Conservation (phyloP, 2,113 vertebrate genomes). For the Pelmatolapia mariae region DNA sequence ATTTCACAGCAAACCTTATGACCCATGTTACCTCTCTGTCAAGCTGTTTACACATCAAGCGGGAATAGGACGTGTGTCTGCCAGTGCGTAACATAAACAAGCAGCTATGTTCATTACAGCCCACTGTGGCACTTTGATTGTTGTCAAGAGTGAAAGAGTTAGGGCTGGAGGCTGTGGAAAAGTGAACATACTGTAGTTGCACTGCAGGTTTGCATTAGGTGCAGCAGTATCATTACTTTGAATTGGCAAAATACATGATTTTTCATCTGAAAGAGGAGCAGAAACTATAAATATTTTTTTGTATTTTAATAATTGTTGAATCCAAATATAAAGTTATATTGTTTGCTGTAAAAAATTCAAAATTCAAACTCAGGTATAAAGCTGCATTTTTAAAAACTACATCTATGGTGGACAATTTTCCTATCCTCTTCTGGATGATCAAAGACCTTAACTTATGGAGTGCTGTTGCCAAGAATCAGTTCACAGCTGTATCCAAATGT, state of each 20-base stretch:
- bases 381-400: neutral
- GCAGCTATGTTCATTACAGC: neutral
- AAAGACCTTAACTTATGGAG: neutral
- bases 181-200: neutral
- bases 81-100: neutral
- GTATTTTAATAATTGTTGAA: neutral
- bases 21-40: neutral
- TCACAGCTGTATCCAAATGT: neutral
- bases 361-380: neutral
- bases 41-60: neutral
- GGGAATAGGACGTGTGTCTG: neutral
- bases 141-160: neutral
- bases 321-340: neutral
- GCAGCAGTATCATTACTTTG: neutral
- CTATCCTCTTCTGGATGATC: neutral
- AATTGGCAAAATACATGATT: neutral
- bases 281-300: neutral
- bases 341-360: neutral
- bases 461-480: neutral
- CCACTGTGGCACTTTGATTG: neutral
- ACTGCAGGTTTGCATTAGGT: neutral
- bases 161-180: neutral
- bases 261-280: neutral
- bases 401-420: fast-evolving
- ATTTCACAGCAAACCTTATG: neutral